Conservation (phyloP, 2,888 invertebrate species). For the Stratiomys singularior region DNA sequence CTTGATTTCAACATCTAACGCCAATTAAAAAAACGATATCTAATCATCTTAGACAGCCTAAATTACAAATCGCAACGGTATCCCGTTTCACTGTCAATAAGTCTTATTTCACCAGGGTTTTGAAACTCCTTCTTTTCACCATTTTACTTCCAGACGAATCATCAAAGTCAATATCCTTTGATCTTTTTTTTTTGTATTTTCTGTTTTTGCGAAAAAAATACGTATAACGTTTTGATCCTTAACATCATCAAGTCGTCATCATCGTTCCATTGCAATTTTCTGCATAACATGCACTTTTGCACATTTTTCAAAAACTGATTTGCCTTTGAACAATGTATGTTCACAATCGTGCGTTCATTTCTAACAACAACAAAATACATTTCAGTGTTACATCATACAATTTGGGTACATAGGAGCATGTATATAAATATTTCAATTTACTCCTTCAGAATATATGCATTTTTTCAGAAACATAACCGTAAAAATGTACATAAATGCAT, state of each 20-base stretch:
- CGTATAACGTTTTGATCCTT: slow-evolving; percentile 39
- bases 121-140: neutral
- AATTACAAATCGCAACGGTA: no score
- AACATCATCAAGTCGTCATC: slow-evolving; percentile 29
- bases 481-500: neutral
- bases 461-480: neutral
- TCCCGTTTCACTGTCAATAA: no score
- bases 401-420: no score
- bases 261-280: slow-evolving; percentile 11
- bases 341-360: no score
- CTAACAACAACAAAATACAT: no score
- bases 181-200: slow-evolving; percentile 5
- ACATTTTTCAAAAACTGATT: slow-evolving; percentile 29
- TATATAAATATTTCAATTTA: slow-evolving; percentile 20
- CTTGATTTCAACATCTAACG: no score
- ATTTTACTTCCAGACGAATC: neutral
- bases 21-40: no score
- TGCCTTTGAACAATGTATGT: neutral
- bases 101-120: no score
- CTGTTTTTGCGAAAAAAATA: neutral
- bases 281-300: slow-evolving; percentile 15
- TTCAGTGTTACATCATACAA: no score
- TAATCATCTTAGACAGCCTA: no score
- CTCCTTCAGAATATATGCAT: neutral
- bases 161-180: slow-evolving; percentile 33